Evolutionary conservation across 2,797 vertebrate genomes (phyloP), one percentile per base, ranked within the genome.

Genomic region (Helarctos malayanus): DNA sequence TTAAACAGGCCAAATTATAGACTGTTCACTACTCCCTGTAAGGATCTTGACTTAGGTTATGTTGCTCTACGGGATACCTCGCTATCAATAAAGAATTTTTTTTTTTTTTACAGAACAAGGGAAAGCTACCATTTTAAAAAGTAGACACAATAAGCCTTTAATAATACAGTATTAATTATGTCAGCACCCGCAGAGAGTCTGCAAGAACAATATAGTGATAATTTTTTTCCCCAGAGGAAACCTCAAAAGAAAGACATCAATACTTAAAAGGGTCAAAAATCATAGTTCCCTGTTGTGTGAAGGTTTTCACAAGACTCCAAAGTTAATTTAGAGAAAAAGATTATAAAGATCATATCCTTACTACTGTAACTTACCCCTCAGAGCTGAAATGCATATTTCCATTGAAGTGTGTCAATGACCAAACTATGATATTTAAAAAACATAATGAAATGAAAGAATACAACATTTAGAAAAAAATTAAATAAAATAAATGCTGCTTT

Each of bases 171-270:
- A 5, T 19, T 61, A 68, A 54, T 88, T 56, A 94, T n/a, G 16
- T 78, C 76, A 91, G 29, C 45, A 54, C 88, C 47, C 94, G 21
- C 69, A 83, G 32, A 80, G 35, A 89, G n/a, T 65, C 79, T 71
- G n/a, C 63, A 87, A 73, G 52, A 88, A 94, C 76, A 95, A 63
- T 38, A 78, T 32, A 90, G 38, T 35, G 80, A 15, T 32, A 49
- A 84, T 49, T 86, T 27, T 75, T 75, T 35, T 61, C 65, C 65
- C 52, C 47, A 7, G 3, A 88, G 18, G 32, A 68, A 81, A 35
- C 38, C 32, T 84, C 82, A 89, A 83, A 68, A 38, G n/a, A 96
- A 47, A 89, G 47, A 82, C 11, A 80, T 29, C 0, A 3, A 87
- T 10, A 76, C 0, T 45, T 41, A 41, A 86, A 65, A 21, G 5